A percentile compares a stretch with the other conserved stretches of the same genome.
Evolutionary conservation across 2,888 invertebrate genomes (phyloP).

Genomic region (Lydus trimaculatus): DNA sequence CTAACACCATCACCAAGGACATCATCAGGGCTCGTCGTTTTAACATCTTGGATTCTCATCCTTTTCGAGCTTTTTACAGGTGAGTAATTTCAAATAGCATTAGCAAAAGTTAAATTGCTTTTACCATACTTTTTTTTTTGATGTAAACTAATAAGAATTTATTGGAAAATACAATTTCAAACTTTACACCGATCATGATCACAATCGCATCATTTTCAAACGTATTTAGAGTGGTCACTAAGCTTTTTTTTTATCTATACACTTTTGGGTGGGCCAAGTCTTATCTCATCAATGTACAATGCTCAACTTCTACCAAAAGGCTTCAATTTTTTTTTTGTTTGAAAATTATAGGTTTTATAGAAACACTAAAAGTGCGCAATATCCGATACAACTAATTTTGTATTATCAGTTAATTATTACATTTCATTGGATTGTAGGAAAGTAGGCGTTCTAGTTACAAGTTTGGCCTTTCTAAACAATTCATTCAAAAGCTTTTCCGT

Average conservation of each 20-base stretch:
- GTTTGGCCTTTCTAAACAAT: conserved; percentile 4
- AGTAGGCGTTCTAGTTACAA: not conserved
- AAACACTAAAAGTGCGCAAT: not conserved
- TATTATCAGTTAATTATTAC: conserved; percentile 7
- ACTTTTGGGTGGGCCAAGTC: too few species aligned
- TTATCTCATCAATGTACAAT: too few species aligned
- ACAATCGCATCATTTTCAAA: not conserved
- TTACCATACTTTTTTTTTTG: not conserved
- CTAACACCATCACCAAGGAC: conserved; percentile 44
- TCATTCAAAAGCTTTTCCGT: conserved; percentile 4
- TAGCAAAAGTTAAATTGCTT: conserved; percentile 11
- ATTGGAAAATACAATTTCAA: not conserved
- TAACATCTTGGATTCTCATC: conserved; percentile 52
- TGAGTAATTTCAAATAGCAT: conserved; percentile 28
- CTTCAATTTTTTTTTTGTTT: not conserved
- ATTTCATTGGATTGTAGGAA: not conserved
- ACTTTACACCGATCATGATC: not conserved
- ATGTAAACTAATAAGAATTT: not conserved
- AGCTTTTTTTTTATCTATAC: too few species aligned
- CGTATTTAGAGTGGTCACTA: too few species aligned
- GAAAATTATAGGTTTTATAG: not conserved
- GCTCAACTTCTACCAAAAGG: not conserved
- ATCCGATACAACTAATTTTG: not conserved
- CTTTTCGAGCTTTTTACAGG: conserved; percentile 53
- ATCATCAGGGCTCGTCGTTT: conserved; percentile 48